phyloP scores from a whole-genome alignment of 1,140 invertebrate species.

The Drosophila bipectinata region DNA sequence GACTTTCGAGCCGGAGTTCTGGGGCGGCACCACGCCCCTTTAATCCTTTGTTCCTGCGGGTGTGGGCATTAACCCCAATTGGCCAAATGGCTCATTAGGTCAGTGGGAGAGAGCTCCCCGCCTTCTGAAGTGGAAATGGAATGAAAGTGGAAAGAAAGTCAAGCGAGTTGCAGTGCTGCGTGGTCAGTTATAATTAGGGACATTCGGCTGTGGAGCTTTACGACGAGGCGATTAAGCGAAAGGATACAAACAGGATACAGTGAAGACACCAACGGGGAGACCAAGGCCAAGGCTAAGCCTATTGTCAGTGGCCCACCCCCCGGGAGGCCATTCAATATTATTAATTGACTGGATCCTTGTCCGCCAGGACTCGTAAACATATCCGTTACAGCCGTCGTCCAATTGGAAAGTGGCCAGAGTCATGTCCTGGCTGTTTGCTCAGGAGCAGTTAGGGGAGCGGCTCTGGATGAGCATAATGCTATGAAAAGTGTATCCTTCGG shows the following conservation, averaged over 20 bases:
- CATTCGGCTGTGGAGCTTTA: constrained; percentile 56
- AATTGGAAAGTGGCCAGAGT: constrained; percentile 43
- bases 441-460: constrained; percentile 35
- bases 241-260: constrained; percentile 37
- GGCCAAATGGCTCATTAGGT: constrained; percentile 77
- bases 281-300: constrained; percentile 38
- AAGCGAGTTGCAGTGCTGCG: constrained; percentile 71
- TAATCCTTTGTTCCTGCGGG: constrained; percentile 9
- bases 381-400: constrained; percentile 48
- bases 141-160: constrained; percentile 38
- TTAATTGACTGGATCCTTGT: constrained; percentile 57
- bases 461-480: constrained; percentile 17
- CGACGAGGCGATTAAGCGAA: constrained; percentile 60
- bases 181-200: constrained; percentile 79
- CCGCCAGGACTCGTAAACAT: constrained; percentile 50
- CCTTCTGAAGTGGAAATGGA: constrained; percentile 28
- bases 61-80: constrained; percentile 73
- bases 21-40: neutral
- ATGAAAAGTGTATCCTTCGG: constrained; percentile 23
- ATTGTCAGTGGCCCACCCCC: constrained; percentile 19
- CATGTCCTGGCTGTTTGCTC: constrained; percentile 40
- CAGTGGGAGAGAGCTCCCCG: constrained; percentile 51
- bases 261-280: neutral
- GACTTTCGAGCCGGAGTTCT: neutral
- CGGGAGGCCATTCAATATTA: constrained; percentile 56